Conservation (phyloP, 92 coral and sea anemone genomes). For the Parazoanthus atlanticus region DNA sequence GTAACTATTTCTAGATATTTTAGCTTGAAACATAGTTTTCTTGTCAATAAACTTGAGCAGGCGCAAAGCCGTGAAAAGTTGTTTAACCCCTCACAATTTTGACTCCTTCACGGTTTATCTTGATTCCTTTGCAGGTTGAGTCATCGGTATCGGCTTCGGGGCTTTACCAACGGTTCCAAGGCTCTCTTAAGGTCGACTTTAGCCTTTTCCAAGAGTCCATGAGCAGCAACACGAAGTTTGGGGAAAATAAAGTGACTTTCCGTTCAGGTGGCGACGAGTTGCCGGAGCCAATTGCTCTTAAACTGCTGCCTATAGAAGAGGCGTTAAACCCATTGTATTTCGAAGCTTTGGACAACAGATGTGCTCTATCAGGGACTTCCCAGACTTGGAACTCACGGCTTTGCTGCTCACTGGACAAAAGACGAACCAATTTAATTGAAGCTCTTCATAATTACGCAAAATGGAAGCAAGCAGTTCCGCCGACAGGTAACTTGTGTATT, state of each 20-base stretch:
- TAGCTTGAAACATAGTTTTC: too few species aligned
- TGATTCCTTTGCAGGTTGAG: slow-evolving; percentile 3
- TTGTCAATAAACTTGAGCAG: too few species aligned
- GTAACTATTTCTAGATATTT: too few species aligned
- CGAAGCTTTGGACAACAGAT: neutral
- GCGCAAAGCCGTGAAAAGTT: too few species aligned
- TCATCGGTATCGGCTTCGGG: slow-evolving; percentile 44
- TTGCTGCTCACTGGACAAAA: slow-evolving; percentile 2
- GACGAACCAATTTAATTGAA: slow-evolving; percentile 12
- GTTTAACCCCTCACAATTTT: neutral
- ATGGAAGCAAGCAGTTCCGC: slow-evolving; percentile 32
- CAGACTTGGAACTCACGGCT: neutral
- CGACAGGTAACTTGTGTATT: neutral
- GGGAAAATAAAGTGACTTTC: slow-evolving; percentile 35
- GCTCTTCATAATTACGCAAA: slow-evolving; percentile 34
- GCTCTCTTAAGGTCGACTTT: slow-evolving; percentile 48
- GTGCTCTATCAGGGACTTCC: neutral
- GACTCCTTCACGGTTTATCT: neutral
- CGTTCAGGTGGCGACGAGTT: slow-evolving; percentile 45
- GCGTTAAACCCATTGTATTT: slow-evolving; percentile 31
- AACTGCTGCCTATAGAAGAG: slow-evolving; percentile 42
- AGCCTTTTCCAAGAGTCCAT: slow-evolving; percentile 44
- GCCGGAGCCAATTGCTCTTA: slow-evolving; percentile 49
- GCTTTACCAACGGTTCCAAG: slow-evolving; percentile 38
- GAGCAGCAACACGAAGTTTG: slow-evolving; percentile 37